phyloP scores from a whole-genome alignment of 1,140 invertebrate species.

The Euwallacea fornicatus region DNA sequence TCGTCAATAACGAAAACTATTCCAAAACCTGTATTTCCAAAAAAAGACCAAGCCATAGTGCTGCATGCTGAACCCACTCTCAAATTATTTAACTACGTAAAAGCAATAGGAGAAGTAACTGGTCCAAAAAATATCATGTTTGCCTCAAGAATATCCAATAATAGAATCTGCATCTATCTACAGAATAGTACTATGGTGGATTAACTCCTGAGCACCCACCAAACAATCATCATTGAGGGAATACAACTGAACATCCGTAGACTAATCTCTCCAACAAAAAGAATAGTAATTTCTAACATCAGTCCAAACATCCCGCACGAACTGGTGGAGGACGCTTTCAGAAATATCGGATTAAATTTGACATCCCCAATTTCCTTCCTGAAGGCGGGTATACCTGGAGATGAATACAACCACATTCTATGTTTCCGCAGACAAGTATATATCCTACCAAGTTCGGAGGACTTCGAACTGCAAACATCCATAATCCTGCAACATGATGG shows the following conservation, averaged over 20 bases:
- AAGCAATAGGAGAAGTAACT: background rate
- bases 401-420: background rate
- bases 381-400: background rate
- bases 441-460: background rate
- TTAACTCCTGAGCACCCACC: background rate
- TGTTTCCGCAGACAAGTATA: background rate
- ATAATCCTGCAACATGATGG: constrained; percentile 1
- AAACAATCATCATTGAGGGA: background rate
- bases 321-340: background rate
- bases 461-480: background rate
- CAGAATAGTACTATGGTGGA: constrained; percentile 3
- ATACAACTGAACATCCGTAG: background rate
- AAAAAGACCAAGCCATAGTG: background rate
- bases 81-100: background rate
- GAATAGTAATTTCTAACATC: background rate
- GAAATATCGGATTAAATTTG: background rate
- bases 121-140: constrained; percentile 1
- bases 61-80: background rate
- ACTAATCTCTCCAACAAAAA: background rate
- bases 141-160: constrained; percentile 4
- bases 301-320: background rate
- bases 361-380: constrained; percentile 1
- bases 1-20: background rate
- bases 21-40: constrained; percentile 2
- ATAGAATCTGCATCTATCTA: background rate